Base-by-base conservation (phyloP, 2,797 vertebrate species). In the Antennarius maculatus region DNA sequence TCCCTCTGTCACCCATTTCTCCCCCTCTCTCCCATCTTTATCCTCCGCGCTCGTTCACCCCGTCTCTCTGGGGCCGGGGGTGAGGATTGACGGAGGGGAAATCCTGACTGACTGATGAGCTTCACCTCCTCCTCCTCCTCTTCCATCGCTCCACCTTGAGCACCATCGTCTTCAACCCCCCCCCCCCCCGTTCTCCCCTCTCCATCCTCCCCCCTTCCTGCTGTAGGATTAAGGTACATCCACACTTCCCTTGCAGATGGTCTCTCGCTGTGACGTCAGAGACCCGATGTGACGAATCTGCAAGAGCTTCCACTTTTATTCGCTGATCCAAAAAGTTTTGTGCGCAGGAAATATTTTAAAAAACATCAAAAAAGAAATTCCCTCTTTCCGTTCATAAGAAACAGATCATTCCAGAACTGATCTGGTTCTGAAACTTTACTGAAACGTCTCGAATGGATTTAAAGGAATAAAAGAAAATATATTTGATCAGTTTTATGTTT, bases 101-200 rank as follows among this genome's bases (percentile, higher is more conserved):
- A 81, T 76, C 81, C 67, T 74, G 75, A 70, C 67, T 79, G 68
- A 79, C 74, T 71, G 68, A 77, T 58, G 60, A 69, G 17, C 46
- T 27, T 34, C 18, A 51, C 13, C 49, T 29, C 52, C 18, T 52
- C 42, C 49, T 29, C 52, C 18, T 52, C 42, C 10, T n/a, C 16
- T 43, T 43, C 42, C 42, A 14, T 43, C 11, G 48, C 29, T 23
- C 27, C 50, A 70, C 46, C 39, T 27, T 39, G 10, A 43, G 49
- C 37, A 23, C 47, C n/a, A 48, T 55, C 23, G 61, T 4, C 50
- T 60, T 41, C 23, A 23, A 1, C 45, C 14, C 55, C 29, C 5
- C 50, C 59, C 45, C 14, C 55, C 29, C 5, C 50, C 59, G 18
- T 39, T 17, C 55, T 17, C 31, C 54, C 23, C 29, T 31, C 29